phyloP scores from a whole-genome alignment of 2,888 invertebrate genomes.

The Colletes collaris region DNA sequence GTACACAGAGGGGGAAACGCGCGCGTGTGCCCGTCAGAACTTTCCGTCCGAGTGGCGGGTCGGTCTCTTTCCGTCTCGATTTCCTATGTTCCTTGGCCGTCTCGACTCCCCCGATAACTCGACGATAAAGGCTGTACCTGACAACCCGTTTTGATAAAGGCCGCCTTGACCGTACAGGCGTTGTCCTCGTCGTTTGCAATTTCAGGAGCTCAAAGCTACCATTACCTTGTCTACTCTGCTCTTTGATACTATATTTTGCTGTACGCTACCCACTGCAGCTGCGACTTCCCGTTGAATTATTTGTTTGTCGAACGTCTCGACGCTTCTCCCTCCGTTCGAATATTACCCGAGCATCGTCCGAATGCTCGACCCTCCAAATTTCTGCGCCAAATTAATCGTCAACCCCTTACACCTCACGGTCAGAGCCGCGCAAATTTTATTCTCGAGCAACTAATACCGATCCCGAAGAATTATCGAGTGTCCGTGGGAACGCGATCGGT shows the following conservation, averaged over 20 bases:
- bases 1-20: neutral
- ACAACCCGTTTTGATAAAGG: constrained; percentile 80
- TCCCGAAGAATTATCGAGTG: too few relatives aligned
- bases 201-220: constrained; percentile 70
- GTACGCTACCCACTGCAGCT: too few relatives aligned
- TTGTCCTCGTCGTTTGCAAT: constrained; percentile 72
- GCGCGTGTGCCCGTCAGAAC: neutral
- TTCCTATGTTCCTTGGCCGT: constrained; percentile 27
- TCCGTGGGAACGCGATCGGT: too few relatives aligned
- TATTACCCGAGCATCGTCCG: too few relatives aligned
- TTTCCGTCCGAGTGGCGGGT: neutral
- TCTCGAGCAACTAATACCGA: too few relatives aligned
- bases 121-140: constrained; percentile 78
- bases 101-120: constrained; percentile 63
- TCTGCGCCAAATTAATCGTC: too few relatives aligned
- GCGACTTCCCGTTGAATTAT: too few relatives aligned
- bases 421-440: too few relatives aligned
- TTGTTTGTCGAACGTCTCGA: too few relatives aligned
- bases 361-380: too few relatives aligned
- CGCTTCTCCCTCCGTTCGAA: too few relatives aligned
- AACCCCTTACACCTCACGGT: too few relatives aligned
- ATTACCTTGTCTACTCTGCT: constrained; percentile 5
- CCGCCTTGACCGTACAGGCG: constrained; percentile 58
- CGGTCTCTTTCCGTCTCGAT: constrained; percentile 27
- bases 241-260: constrained; percentile 17